phyloP scores from a whole-genome alignment of 53 echinoderm and acorn worm species.

The Patiria pectinifera region DNA sequence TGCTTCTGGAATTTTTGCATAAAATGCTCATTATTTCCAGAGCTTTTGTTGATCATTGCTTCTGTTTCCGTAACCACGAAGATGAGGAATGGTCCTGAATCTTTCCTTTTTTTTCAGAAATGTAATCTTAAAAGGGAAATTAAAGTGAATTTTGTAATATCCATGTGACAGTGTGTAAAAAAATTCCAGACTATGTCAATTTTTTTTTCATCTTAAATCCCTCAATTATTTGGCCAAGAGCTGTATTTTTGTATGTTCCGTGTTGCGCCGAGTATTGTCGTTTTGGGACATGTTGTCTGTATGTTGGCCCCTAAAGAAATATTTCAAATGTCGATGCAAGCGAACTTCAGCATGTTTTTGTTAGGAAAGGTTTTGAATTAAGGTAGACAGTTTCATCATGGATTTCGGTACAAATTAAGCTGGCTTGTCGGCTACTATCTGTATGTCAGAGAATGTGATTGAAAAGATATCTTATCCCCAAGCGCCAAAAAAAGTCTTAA shows the following conservation, averaged over 20 bases:
- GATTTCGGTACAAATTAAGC: too few species aligned
- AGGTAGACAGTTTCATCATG: background rate
- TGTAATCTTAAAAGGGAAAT: background rate
- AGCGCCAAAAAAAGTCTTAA: too few species aligned
- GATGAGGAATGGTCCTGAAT: background rate
- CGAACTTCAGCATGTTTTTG: background rate
- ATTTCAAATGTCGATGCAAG: too few species aligned
- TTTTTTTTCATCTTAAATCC: background rate
- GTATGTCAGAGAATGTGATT: too few species aligned
- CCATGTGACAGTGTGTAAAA: constrained; percentile 10
- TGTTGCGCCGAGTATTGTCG: background rate
- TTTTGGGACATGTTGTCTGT: background rate
- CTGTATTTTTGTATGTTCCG: constrained; percentile 14
- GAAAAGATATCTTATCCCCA: too few species aligned
- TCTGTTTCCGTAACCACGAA: background rate
- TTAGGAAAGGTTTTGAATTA: background rate
- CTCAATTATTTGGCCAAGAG: background rate
- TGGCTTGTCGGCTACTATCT: too few species aligned
- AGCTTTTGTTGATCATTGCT: background rate
- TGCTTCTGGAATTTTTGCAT: background rate
- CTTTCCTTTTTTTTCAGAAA: background rate
- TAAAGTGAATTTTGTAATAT: background rate
- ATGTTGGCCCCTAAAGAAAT: too few species aligned
- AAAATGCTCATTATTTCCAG: background rate
- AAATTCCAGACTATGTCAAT: background rate